These are phyloP conservation scores for Acrobasis suavella DNA, from an alignment of 2,888 invertebrate species.

Conservation along the genomic window DNA sequence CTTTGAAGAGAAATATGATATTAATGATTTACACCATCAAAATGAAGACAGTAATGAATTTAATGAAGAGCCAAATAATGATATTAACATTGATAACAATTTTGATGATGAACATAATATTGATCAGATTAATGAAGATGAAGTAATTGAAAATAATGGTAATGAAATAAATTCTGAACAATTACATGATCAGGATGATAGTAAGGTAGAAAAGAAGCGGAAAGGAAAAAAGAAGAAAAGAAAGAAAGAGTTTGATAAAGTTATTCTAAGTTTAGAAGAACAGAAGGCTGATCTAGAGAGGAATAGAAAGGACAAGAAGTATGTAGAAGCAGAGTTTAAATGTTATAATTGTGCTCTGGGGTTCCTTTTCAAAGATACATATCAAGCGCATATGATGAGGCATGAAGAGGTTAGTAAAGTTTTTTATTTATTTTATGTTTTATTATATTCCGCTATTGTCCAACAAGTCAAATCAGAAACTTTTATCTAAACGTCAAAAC, in stretches of 20 bases:
- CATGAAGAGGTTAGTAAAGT: constrained; percentile 69
- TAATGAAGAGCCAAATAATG: constrained; percentile 20
- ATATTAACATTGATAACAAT: too few species aligned
- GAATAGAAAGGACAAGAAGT: constrained; percentile 64
- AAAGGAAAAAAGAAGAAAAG: constrained; percentile 39
- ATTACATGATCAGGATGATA: constrained; percentile 8
- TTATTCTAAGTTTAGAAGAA: constrained; percentile 57
- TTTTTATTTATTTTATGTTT: constrained; percentile 1
- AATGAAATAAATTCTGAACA: too few species aligned
- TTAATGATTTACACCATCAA: constrained; percentile 24
- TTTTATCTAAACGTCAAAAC: too few species aligned
- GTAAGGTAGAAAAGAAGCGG: constrained; percentile 29
- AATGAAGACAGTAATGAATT: constrained; percentile 24
- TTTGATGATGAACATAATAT: constrained; percentile 16
- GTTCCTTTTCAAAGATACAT: constrained; percentile 70
- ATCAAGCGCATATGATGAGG: constrained; percentile 75
- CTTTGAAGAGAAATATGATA: background rate
- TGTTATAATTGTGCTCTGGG: constrained; percentile 67
- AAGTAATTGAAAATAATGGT: constrained; percentile 24
- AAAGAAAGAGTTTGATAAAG: constrained; percentile 51
- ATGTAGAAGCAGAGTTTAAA: constrained; percentile 65
- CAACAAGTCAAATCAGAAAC: too few species aligned
- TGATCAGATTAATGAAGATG: constrained; percentile 16
- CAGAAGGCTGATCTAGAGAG: constrained; percentile 65
- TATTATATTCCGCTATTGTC: too few species aligned